A percentile compares a stretch with the other conserved stretches of the same genome.
phyloP scores from a whole-genome alignment of 92 coral and sea anemone species.

The Bergia sp. region DNA sequence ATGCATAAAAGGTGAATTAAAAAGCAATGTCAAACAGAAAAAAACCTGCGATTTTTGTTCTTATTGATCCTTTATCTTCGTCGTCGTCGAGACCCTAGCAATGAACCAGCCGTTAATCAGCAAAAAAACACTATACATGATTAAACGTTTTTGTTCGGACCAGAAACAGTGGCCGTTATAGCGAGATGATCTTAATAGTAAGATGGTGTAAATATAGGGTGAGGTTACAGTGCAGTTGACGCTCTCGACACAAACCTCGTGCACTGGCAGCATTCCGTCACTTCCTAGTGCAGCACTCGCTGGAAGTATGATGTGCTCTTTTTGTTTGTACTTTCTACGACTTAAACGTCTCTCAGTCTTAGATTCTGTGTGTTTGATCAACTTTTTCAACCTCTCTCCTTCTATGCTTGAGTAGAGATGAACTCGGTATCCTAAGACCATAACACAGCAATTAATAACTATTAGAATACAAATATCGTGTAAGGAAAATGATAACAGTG shows the following conservation, averaged over 20 bases:
- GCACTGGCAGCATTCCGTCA: background rate
- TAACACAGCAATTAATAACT: background rate
- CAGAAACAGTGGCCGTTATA: too few relatives aligned
- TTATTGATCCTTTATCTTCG: too few relatives aligned
- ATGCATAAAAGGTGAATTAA: too few relatives aligned
- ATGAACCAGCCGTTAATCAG: background rate
- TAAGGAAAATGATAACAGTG: background rate
- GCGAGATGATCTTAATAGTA: background rate
- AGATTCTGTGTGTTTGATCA: background rate
- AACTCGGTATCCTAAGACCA: background rate
- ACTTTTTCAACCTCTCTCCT: background rate
- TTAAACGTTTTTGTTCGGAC: too few relatives aligned
- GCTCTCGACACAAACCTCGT: background rate
- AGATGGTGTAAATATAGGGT: background rate
- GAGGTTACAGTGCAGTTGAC: background rate
- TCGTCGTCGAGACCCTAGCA: background rate
- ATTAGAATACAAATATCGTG: background rate
- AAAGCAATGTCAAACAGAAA: too few relatives aligned
- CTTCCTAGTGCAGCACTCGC: too few relatives aligned
- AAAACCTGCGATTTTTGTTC: background rate
- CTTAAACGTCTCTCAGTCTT: background rate
- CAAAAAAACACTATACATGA: background rate
- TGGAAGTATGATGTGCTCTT: background rate
- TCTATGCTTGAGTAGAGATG: conserved; percentile 16
- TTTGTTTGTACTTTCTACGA: background rate